Evolutionary conservation across 2,797 vertebrate species (phyloP), one percentile per base, ranked within the genome.

Genomic region (Sebastolobus alascanus): DNA sequence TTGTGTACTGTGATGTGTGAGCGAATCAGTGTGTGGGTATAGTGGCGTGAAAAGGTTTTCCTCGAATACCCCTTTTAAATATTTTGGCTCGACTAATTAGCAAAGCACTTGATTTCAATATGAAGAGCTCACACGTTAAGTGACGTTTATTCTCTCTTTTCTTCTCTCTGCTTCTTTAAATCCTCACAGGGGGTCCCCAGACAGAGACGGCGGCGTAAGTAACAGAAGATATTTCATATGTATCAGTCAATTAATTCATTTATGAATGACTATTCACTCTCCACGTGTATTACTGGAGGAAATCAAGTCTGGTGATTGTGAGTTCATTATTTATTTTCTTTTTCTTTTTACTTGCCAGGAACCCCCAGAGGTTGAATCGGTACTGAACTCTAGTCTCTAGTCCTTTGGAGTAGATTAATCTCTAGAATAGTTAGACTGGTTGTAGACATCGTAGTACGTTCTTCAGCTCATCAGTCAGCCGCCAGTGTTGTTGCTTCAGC

Each of bases 201-300:
- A 99, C 94, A 96, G 98, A 96, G 98, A 99, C 3, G 96, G 96
- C 85, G 96, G 96, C 84, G 98, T 99, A 97, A 99, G 98, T 99
- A 96, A 86, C 38, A 59, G 1, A 73, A n/a, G 65, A 60, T 27
- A 67, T 84, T 76, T 61, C 9, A 54, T 61, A 64, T 60, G 31
- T 52, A 66, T 61, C 74, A 52, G 4, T 9, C 10, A 35, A 59
- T 73, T 40, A 0, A 69, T 77, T 67, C 3, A 68, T 82, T 59
- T 75, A 1, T 31, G 43, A 75, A 77, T 83, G 18, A n/a, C 29
- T 55, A 5, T 72, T 35, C 2, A 20, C 1, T 71, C 2, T 22
- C 16, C 1, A 0, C 0, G 18, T 55, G 6, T n/a, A 14, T 78
- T 56, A 60, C 37, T 70, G 27, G 16, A 59, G 11, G 16, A 77